Conservation (phyloP, 2,113 vertebrate genomes). For the Malurus cyaneus region DNA sequence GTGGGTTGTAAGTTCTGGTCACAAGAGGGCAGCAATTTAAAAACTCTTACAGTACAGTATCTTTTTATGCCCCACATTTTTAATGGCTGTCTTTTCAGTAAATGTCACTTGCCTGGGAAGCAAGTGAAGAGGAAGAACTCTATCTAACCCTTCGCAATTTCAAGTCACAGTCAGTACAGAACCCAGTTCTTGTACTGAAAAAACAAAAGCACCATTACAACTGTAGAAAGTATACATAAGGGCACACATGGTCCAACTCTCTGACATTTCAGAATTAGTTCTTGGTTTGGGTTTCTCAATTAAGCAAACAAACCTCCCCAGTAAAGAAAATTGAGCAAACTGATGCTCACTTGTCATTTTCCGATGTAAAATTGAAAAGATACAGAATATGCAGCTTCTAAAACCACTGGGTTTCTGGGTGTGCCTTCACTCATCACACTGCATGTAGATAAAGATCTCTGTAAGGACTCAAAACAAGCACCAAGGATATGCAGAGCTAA, state of each 20-base stretch:
- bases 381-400: background rate
- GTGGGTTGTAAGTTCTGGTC: background rate
- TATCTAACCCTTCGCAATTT: background rate
- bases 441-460: constrained; percentile 48
- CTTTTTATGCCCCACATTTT: background rate
- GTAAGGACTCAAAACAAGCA: constrained; percentile 35
- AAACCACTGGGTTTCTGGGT: constrained; percentile 48
- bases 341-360: background rate
- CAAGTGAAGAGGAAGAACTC: background rate
- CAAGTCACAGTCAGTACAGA: background rate
- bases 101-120: background rate
- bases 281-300: background rate
- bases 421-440: constrained; percentile 34
- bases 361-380: background rate
- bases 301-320: background rate
- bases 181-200: background rate
- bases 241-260: background rate
- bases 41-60: background rate
- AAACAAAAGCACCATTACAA: background rate
- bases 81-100: background rate
- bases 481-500: background rate
- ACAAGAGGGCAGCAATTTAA: constrained; percentile 54
- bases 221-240: background rate
- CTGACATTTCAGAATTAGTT: background rate
- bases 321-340: background rate